These are phyloP conservation scores for Nycticryphes semicollaris DNA, from an alignment of 2,113 vertebrate genomes.

Conservation along the genomic window DNA sequence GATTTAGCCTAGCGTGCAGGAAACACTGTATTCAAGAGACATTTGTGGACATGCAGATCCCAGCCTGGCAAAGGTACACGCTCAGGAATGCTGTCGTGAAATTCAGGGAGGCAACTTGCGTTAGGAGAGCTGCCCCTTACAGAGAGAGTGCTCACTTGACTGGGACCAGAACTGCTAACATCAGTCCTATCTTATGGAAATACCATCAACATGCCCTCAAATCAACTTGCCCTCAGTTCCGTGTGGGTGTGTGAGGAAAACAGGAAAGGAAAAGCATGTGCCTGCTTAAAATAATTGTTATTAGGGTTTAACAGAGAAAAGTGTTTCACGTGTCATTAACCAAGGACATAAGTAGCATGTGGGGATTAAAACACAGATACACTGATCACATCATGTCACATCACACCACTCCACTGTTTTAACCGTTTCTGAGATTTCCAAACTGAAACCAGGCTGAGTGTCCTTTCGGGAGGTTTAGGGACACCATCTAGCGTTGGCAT, in stretches of 20 bases:
- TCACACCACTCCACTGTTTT: background rate
- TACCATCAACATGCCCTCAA: background rate
- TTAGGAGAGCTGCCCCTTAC: background rate
- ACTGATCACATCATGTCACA: no score
- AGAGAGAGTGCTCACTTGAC: background rate
- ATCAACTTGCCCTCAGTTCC: background rate
- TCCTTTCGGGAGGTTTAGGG: background rate
- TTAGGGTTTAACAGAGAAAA: background rate
- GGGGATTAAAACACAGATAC: background rate
- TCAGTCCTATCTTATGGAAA: background rate
- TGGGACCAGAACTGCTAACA: background rate
- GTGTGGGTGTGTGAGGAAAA: background rate
- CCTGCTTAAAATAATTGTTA: background rate
- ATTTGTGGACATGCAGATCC: background rate
- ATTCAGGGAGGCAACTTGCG: background rate
- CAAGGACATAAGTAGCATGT: background rate
- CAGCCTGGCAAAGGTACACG: background rate
- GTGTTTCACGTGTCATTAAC: background rate
- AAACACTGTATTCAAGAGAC: background rate
- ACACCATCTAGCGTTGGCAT: constrained; percentile 48
- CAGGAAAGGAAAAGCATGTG: background rate
- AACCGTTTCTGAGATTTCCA: background rate
- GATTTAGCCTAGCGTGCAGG: background rate
- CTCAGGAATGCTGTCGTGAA: background rate
- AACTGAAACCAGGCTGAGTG: background rate